phyloP scores from a whole-genome alignment of 2,888 invertebrate species.

The Sphaerophoria rueppellii region DNA sequence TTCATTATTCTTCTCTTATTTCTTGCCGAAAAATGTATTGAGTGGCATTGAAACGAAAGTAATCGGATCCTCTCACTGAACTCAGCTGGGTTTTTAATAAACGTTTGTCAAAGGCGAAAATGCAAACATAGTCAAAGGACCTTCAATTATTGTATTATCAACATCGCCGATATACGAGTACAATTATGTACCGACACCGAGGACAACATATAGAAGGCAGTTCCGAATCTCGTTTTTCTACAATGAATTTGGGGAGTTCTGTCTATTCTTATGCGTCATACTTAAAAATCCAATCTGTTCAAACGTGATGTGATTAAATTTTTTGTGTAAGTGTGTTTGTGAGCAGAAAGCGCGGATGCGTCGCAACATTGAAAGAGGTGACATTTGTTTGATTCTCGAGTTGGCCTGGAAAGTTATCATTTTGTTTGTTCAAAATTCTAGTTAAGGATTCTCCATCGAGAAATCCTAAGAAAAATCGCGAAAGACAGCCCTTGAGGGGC shows the following conservation, averaged over 20 bases:
- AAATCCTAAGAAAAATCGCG: too few relatives aligned
- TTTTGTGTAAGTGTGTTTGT: constrained; percentile 55
- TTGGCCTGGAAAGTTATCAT: too few relatives aligned
- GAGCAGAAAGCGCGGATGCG: background rate
- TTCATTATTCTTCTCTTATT: constrained; percentile 26
- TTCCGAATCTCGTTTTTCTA: constrained; percentile 21
- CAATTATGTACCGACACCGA: background rate
- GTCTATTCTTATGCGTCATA: constrained; percentile 47
- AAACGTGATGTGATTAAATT: constrained; percentile 80
- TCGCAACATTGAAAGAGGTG: background rate
- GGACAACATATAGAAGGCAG: constrained; percentile 4
- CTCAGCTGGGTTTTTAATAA: constrained; percentile 65
- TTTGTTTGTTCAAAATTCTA: too few relatives aligned
- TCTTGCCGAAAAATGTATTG: constrained; percentile 52
- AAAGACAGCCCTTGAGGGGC: too few relatives aligned
- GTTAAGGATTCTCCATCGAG: too few relatives aligned
- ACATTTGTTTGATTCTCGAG: too few relatives aligned
- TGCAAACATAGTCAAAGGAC: constrained; percentile 57
- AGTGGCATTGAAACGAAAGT: constrained; percentile 50
- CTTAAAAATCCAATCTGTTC: constrained; percentile 78
- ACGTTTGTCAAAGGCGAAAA: constrained; percentile 68
- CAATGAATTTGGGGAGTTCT: constrained; percentile 59
- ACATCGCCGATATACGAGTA: constrained; percentile 35
- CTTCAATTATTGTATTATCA: constrained; percentile 60
- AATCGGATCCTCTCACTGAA: constrained; percentile 60